These are phyloP conservation scores for Drosophila multiciliata DNA, from an alignment of 2,888 invertebrate genomes.

Conservation along the genomic window DNA sequence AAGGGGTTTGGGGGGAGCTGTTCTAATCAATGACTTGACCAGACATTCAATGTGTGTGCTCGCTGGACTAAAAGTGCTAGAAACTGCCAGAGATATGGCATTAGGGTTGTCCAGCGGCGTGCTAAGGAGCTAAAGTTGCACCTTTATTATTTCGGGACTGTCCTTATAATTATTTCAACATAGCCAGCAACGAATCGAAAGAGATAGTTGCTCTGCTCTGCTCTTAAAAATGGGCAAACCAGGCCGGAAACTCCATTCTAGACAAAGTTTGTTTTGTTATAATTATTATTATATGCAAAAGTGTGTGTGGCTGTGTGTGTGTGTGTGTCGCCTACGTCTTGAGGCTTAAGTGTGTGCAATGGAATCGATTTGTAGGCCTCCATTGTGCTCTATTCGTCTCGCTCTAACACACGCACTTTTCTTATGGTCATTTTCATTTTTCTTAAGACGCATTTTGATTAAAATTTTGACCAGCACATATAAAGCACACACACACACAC, in stretches of 20 bases:
- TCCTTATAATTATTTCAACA: constrained; percentile 48
- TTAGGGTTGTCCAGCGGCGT: constrained; percentile 21
- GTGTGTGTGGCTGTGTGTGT: neutral
- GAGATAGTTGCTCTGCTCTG: constrained; percentile 25
- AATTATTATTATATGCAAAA: constrained; percentile 71
- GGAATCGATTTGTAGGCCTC: constrained; percentile 61
- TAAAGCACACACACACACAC: constrained; percentile 1
- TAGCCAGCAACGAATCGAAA: constrained; percentile 25
- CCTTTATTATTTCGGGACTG: constrained; percentile 38
- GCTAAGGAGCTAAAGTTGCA: constrained; percentile 45
- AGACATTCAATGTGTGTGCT: constrained; percentile 64
- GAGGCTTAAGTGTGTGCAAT: constrained; percentile 63
- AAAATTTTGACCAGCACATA: constrained; percentile 64
- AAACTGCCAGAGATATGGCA: neutral
- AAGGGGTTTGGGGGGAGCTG: constrained; percentile 13
- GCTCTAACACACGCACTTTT: constrained; percentile 49
- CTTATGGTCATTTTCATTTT: constrained; percentile 60
- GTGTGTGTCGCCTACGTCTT: constrained; percentile 48
- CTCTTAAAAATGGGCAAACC: constrained; percentile 50
- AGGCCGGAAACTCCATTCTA: constrained; percentile 11
- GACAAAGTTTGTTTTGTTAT: constrained; percentile 43
- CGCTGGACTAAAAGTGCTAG: neutral
- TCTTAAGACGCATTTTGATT: constrained; percentile 79
- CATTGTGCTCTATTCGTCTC: constrained; percentile 54
- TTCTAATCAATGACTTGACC: constrained; percentile 63